phyloP scores from a whole-genome alignment of 2,113 vertebrate genomes.

The Rhinopomastus cyanomelas region DNA sequence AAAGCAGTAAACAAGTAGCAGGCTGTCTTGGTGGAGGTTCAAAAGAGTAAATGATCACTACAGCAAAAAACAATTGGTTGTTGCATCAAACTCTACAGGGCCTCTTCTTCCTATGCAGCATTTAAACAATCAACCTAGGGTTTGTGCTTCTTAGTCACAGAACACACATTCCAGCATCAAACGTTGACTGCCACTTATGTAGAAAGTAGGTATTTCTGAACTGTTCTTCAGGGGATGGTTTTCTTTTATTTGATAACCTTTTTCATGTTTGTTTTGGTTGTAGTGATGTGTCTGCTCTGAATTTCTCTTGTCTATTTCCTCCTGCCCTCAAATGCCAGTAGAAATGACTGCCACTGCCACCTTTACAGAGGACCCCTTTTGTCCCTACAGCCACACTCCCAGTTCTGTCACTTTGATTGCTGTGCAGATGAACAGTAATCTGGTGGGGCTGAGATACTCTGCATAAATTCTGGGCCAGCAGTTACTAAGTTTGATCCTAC shows the following conservation, averaged over 20 bases:
- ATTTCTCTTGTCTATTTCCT: background rate
- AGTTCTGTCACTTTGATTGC: accelerated
- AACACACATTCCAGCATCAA: background rate
- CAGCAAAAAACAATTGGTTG: background rate
- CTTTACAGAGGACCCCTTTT: accelerated
- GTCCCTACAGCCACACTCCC: background rate
- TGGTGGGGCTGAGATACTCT: background rate
- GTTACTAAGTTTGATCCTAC: background rate
- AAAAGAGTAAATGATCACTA: background rate
- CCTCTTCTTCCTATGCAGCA: background rate
- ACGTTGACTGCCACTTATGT: background rate
- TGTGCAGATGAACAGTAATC: background rate
- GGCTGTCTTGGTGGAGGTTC: background rate
- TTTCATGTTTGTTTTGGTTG: background rate
- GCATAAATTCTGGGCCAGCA: background rate
- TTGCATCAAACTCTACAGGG: background rate
- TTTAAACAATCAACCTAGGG: background rate
- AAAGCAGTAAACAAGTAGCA: background rate
- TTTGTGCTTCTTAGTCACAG: background rate
- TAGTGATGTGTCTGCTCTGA: background rate
- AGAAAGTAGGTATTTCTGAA: background rate
- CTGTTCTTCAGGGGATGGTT: background rate
- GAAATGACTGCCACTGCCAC: background rate
- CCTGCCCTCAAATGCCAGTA: background rate
- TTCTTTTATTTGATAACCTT: background rate